Evolutionary conservation across 2,113 vertebrate genomes (phyloP).

Genomic region (Chinchilla lanigera): DNA sequence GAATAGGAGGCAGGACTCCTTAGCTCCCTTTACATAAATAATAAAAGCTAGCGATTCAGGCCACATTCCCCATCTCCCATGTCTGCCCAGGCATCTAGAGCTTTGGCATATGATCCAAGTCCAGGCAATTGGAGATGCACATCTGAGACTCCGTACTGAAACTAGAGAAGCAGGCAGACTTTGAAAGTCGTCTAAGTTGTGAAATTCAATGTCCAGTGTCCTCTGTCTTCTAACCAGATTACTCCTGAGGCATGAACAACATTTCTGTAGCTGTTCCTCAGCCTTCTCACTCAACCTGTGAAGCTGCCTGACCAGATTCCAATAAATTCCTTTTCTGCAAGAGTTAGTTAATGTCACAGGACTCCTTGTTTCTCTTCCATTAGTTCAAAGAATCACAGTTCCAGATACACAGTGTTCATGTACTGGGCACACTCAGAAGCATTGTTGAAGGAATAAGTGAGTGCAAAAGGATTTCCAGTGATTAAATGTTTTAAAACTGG

Average conservation of each 20-base stretch:
- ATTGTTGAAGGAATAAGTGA: background rate
- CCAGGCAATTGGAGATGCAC: background rate
- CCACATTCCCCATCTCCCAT: background rate
- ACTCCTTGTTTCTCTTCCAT: background rate
- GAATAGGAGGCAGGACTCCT: background rate
- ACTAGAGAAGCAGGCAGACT: background rate
- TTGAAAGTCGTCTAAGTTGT: background rate
- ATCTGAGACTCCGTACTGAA: background rate
- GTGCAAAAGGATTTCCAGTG: background rate
- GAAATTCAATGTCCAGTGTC: background rate
- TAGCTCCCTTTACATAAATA: background rate
- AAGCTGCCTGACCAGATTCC: constrained; percentile 4
- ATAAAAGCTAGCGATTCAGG: background rate
- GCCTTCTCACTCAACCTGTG: background rate
- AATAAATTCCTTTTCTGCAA: background rate
- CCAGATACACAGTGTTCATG: background rate
- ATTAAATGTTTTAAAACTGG: background rate
- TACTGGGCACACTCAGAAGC: background rate
- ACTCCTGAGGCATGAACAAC: background rate
- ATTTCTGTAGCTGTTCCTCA: background rate
- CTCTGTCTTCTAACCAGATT: background rate
- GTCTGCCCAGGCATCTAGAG: background rate
- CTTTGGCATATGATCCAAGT: background rate
- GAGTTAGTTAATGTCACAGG: background rate
- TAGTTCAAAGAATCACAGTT: background rate